Conservation (phyloP, 2,888 invertebrate genomes). For the Pheosia tremula region DNA sequence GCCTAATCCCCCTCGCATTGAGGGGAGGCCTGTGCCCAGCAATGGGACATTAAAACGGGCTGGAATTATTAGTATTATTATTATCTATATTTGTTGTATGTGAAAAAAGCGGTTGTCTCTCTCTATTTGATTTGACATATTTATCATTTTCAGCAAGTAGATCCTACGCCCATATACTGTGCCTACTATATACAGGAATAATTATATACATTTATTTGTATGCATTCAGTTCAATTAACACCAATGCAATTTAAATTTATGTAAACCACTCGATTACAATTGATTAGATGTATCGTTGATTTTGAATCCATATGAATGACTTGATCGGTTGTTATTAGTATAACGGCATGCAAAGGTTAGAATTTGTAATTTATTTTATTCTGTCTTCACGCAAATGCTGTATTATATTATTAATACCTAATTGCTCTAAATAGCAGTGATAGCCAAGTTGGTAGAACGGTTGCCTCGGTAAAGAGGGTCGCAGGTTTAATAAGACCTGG, state of each 20-base stretch:
- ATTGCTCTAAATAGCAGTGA: too few species aligned
- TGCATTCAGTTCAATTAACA: slow-evolving; percentile 35
- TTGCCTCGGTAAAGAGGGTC: too few species aligned
- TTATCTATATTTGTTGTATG: too few species aligned
- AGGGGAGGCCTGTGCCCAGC: too few species aligned
- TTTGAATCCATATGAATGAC: slow-evolving; percentile 8
- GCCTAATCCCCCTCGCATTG: too few species aligned
- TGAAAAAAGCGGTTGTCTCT: too few species aligned
- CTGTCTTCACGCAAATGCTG: background rate
- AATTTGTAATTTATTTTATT: background rate
- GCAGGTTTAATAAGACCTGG: too few species aligned
- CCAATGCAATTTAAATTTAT: slow-evolving; percentile 25
- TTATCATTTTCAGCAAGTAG: too few species aligned
- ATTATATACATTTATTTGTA: slow-evolving; percentile 36
- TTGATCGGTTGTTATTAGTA: background rate
- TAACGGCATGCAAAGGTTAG: background rate
- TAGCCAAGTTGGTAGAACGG: too few species aligned
- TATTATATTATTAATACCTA: background rate
- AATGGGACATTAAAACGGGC: too few species aligned
- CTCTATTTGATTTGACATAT: too few species aligned
- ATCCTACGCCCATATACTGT: background rate
- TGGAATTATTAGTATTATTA: too few species aligned
- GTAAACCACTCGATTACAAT: slow-evolving; percentile 26
- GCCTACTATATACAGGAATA: slow-evolving; percentile 4
- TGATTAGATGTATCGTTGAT: slow-evolving; percentile 27